Percentiles rank a stretch among this genome's conserved stretches.
These are phyloP conservation scores for Parasteatoda tepidariorum DNA, from an alignment of 1,140 invertebrate genomes.

Conservation along the genomic window DNA sequence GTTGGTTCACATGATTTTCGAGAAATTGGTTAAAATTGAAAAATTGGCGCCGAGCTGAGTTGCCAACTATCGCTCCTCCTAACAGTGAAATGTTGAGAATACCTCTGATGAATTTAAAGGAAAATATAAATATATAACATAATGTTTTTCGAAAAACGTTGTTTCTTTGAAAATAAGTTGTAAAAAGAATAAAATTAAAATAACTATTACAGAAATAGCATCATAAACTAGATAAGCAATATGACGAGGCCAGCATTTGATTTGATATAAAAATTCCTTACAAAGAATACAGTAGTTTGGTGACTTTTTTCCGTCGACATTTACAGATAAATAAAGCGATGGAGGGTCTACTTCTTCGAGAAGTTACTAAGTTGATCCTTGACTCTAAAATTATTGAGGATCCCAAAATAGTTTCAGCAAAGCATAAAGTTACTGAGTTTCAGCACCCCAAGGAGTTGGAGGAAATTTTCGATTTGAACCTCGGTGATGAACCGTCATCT, in stretches of 20 bases:
- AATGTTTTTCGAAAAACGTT: background rate
- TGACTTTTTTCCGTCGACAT: too few species aligned
- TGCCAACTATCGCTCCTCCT: background rate
- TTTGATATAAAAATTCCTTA: background rate
- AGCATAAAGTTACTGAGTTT: conserved; percentile 83
- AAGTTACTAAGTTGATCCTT: conserved; percentile 47
- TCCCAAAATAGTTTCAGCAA: conserved; percentile 35
- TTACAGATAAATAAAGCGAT: conserved; percentile 27
- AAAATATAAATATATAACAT: background rate
- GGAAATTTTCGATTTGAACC: conserved; percentile 83
- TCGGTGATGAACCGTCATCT: conserved; percentile 83
- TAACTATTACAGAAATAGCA: background rate
- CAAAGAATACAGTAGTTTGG: background rate
- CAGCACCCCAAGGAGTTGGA: conserved; percentile 92
- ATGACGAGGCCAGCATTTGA: background rate
- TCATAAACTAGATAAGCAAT: background rate
- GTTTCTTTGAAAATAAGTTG: background rate
- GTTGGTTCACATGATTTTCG: background rate
- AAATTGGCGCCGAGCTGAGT: background rate
- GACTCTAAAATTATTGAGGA: conserved; percentile 55
- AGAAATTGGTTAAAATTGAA: background rate
- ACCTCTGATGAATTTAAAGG: background rate
- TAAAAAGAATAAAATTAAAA: background rate
- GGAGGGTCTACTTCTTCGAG: conserved; percentile 42
- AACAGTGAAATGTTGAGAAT: background rate